Evolutionary conservation across 2,888 invertebrate species (phyloP), one percentile per base, ranked within the genome.

Genomic region (Chydorus sphaericus): DNA sequence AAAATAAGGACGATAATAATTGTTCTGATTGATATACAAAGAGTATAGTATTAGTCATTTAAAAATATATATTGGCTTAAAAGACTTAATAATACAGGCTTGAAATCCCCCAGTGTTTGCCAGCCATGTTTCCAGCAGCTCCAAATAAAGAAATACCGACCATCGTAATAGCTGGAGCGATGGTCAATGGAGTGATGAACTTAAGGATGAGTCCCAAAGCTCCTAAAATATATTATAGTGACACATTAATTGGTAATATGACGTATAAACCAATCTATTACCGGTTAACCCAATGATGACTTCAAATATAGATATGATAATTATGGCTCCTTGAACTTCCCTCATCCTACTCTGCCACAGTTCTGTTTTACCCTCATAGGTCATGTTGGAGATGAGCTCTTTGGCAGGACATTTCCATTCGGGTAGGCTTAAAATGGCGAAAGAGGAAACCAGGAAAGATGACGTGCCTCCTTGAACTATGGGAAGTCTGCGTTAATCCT

Each of bases 41-140:
- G 5, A 11, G 10, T 23, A 1, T n/a, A n/a, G n/a, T n/a, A n/a
- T n/a, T n/a, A n/a, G n/a, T n/a, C n/a, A n/a, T n/a, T n/a, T n/a
- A n/a, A 28, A 31, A 36, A 33, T 11, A n/a, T 33, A 33, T 33
- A n/a, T n/a, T n/a, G n/a, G n/a, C n/a, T n/a, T n/a, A n/a, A n/a
- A n/a, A n/a, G n/a, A n/a, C n/a, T n/a, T 36, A 18, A 39, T 57
- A n/a, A 76, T 68, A 88, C 89, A 84, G 78, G 16, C 78, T 77
- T 1, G 88, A 81, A 56, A 90, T 81, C 14, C 83, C 84, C 89
- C 89, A 90, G 62, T 89, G 84, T 65, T 81, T 79, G 1, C 85
- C 78, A 0, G 89, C 86, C n/a, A 85, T 83, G 0, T 75, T 74
- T 0, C 85, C 82, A 0, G 89, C 88, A 67, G 85, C 84, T 66